Base-by-base conservation (phyloP, 2,113 vertebrate genomes). In the Symphodus melops region DNA sequence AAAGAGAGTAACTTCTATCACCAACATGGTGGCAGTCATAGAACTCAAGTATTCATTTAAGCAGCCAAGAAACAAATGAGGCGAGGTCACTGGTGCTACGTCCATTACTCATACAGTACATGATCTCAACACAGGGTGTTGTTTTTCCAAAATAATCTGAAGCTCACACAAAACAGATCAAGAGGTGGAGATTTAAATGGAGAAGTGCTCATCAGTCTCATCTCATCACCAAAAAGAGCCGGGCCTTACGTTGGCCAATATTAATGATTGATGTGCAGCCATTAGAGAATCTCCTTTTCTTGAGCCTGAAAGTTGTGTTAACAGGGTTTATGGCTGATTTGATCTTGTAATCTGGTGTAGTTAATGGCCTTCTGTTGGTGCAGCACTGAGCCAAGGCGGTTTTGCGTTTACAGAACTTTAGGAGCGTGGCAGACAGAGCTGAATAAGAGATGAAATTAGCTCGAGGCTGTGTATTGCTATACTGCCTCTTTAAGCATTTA, bases 321-420 rank as follows among this genome's bases (percentile, higher is more conserved):
- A 82, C 77, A 77, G 59, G 79, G 65, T 70, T 85, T 78, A 85
- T 23, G 42, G 61, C 60, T 74, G 75, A 79, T 89, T 76, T 74
- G 63, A 87, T 89, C 75, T 76, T 54, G 61, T 89, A 86, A 88
- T 84, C 88, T 81, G 68, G 49, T 51, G 56, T 48, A 49, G 56
- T 82, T 81, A 72, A 85, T 72, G 65, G 48, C 65, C 77, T 52
- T 54, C 69, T 73, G 77, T 49, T 68, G 33, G 49, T 73, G 64
- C 66, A 64, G 20, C 68, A 68, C 68, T 58, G 73, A 81, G 77
- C 68, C 73, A 4, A 57, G 37, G 74, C 25, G 17, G 42, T 76
- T 64, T 68, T 49, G 5, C 2, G 52, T 72, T 78, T 28, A 21
- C 61, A 68, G 64, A 42, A 77, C 52, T 66, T 20, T 58, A 66